These are phyloP conservation scores for Melanotaenia duboulayi DNA, from an alignment of 2,113 vertebrate genomes.

Conservation along the genomic window DNA sequence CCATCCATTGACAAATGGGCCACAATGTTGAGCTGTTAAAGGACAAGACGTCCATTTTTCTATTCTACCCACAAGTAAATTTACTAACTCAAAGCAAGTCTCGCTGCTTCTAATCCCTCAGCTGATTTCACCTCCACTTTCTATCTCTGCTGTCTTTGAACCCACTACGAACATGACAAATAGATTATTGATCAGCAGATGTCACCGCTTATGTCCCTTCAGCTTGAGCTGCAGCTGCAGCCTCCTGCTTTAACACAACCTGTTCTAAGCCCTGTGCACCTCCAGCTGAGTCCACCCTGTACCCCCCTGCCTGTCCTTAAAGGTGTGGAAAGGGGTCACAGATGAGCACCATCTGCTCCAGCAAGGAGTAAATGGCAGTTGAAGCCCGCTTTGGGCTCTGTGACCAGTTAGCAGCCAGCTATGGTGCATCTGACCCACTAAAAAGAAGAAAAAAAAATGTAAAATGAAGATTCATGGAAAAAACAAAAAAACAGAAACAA, in stretches of 20 bases:
- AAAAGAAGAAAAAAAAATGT: constrained; percentile 42
- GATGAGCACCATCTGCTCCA: constrained; percentile 67
- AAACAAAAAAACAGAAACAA: constrained; percentile 14
- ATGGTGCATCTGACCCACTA: constrained; percentile 5
- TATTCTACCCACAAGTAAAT: constrained; percentile 38
- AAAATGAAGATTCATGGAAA: constrained; percentile 24
- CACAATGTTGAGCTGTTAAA: constrained; percentile 11
- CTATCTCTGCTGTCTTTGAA: background rate
- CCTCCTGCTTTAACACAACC: constrained; percentile 29
- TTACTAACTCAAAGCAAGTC: constrained; percentile 51
- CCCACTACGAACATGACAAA: constrained; percentile 65
- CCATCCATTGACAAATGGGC: constrained; percentile 20
- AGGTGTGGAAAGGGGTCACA: constrained; percentile 69
- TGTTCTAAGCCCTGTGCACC: constrained; percentile 33
- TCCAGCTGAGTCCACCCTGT: constrained; percentile 60
- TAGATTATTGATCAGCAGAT: constrained; percentile 77
- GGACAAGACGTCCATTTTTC: constrained; percentile 28
- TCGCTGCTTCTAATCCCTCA: constrained; percentile 58
- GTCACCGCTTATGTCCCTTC: constrained; percentile 56
- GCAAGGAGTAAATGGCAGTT: constrained; percentile 58
- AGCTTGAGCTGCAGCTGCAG: constrained; percentile 56
- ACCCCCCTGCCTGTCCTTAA: constrained; percentile 34
- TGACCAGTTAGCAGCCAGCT: constrained; percentile 4
- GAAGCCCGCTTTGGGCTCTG: constrained; percentile 37
- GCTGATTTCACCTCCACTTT: constrained; percentile 48